These are phyloP conservation scores for Dryobates pubescens DNA, from an alignment of 2,797 vertebrate species.

Conservation along the genomic window DNA sequence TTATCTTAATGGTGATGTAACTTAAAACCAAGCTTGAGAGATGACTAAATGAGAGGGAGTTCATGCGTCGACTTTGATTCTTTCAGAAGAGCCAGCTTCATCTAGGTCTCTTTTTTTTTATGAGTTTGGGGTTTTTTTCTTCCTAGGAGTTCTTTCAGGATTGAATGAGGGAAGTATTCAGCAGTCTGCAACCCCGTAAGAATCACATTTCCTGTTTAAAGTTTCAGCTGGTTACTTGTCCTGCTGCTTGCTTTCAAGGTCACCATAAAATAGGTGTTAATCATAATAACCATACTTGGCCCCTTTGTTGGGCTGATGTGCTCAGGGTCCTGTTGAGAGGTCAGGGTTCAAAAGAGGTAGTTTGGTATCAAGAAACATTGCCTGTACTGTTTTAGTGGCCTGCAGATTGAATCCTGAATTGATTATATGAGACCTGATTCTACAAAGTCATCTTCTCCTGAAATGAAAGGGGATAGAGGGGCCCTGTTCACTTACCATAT, in stretches of 20 bases:
- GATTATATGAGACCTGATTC: background rate
- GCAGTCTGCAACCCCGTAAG: background rate
- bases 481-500: background rate
- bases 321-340: conserved; percentile 19
- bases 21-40: conserved; percentile 66
- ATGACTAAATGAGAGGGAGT: conserved; percentile 66
- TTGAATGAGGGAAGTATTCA: conserved; percentile 6
- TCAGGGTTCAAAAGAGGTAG: conserved; percentile 39
- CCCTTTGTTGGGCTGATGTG: background rate
- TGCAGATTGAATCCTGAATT: background rate
- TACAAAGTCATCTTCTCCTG: background rate
- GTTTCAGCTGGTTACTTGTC: conserved; percentile 29
- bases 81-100: conserved; percentile 44
- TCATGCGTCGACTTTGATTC: conserved; percentile 23
- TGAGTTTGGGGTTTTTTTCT: background rate
- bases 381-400: conserved; percentile 1
- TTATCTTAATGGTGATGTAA: conserved; percentile 70
- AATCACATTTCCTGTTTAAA: conserved; percentile 39
- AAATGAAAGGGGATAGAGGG: background rate
- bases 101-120: background rate
- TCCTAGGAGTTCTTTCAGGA: background rate
- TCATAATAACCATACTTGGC: conserved; percentile 29
- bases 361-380: background rate
- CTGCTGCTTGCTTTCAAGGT: conserved; percentile 51
- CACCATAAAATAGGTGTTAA: conserved; percentile 38